A percentile compares a stretch with the other conserved stretches of the same genome.
Evolutionary conservation across 64 coral and sea anemone species (phyloP).

Genomic region (Pachyseris speciosa): DNA sequence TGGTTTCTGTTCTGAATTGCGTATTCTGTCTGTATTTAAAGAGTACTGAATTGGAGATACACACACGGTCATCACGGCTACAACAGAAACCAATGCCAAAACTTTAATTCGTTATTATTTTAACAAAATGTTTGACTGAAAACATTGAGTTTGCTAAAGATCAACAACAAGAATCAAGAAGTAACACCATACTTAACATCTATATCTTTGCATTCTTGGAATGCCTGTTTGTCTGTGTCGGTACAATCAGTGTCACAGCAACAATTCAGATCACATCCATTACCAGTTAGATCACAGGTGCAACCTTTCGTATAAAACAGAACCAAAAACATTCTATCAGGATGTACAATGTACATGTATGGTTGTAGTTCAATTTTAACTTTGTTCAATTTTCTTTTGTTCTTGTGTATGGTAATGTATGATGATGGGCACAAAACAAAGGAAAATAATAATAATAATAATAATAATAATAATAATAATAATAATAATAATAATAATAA

Average conservation of each 20-base stretch:
- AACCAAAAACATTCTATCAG: no score
- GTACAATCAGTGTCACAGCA: conserved; percentile 90
- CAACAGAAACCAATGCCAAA: conserved; percentile 5
- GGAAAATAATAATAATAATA: no score
- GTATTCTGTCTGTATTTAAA: conserved; percentile 78
- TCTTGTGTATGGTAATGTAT: no score
- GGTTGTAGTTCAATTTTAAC: no score
- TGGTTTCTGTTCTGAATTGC: conserved; percentile 74
- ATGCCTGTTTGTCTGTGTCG: conserved; percentile 74
- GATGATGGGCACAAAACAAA: no score
- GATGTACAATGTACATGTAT: no score
- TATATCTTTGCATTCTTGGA: conserved; percentile 78
- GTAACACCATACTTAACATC: conserved; percentile 61
- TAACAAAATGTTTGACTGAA: no score
- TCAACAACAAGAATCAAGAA: not conserved
- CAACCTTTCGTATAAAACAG: no score
- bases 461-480: no score
- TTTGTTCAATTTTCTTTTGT: no score
- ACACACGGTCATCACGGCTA: conserved; percentile 86
- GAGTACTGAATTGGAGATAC: conserved; percentile 76
- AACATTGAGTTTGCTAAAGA: not conserved
- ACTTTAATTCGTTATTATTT: no score
- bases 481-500: no score
- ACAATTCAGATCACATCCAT: conserved; percentile 87
- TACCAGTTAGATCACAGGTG: conserved; percentile 87